Conservation (phyloP, 2,113 vertebrate genomes). For the Ophthalmolycus amberensis region DNA sequence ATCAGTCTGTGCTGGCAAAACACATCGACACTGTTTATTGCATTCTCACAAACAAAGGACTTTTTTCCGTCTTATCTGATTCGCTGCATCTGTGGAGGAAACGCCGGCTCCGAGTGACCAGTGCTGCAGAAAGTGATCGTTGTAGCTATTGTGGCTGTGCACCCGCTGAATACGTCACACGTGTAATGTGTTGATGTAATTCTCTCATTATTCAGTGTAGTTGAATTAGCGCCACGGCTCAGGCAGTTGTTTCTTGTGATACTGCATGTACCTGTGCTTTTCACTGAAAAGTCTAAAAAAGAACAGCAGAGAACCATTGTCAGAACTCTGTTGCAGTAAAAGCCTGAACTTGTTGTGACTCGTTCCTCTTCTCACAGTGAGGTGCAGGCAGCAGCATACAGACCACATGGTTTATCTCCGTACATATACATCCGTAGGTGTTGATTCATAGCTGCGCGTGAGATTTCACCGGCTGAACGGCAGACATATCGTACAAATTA, state of each 20-base stretch:
- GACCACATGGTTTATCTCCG: neutral
- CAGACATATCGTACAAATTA: no score
- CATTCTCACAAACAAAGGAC: conserved; percentile 24
- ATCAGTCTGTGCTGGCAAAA: conserved; percentile 20
- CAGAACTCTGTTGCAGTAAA: neutral
- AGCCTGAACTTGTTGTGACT: neutral
- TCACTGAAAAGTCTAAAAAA: neutral
- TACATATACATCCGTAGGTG: neutral
- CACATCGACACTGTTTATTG: conserved; percentile 35
- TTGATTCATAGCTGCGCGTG: no score
- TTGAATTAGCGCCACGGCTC: conserved; percentile 10
- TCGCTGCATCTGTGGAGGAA: conserved; percentile 31
- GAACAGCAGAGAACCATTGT: neutral
- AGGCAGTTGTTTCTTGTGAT: no score
- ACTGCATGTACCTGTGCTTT: neutral
- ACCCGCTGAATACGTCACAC: conserved; percentile 10
- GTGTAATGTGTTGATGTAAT: conserved; percentile 15
- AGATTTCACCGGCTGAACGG: no score
- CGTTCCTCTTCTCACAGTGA: neutral
- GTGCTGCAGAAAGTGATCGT: conserved; percentile 40
- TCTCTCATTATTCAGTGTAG: conserved; percentile 27
- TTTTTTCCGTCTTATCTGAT: conserved; percentile 24
- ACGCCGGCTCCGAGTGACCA: conserved; percentile 23
- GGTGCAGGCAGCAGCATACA: no score
- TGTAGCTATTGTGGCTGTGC: conserved; percentile 14